Evolutionary conservation across 2,797 vertebrate species (phyloP).

Genomic region (Acipenser ruthenus): DNA sequence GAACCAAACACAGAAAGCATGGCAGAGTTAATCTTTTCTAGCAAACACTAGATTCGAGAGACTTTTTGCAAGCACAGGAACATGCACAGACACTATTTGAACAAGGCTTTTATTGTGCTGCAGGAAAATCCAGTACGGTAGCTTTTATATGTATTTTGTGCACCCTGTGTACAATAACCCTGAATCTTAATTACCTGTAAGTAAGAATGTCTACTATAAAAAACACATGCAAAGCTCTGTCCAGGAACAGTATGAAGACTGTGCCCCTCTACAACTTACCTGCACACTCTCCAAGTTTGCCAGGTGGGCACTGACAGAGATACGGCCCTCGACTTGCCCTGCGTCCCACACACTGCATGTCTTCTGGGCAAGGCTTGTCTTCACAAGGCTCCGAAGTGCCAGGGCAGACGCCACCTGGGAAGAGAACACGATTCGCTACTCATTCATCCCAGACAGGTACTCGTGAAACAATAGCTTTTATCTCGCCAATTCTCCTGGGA

Average conservation of each 20-base stretch:
- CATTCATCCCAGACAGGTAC: neutral
- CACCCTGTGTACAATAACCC: too few species aligned
- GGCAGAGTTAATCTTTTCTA: too few species aligned
- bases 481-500: too few species aligned
- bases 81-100: neutral
- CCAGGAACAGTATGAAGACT: neutral
- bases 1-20: too few species aligned
- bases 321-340: constrained; percentile 75
- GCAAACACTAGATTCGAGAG: too few species aligned
- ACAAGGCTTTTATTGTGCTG: neutral
- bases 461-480: too few species aligned
- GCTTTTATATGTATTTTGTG: too few species aligned
- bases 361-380: constrained; percentile 82
- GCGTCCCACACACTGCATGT: constrained; percentile 89
- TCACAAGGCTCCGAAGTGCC: constrained; percentile 72
- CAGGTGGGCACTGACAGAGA: constrained; percentile 88
- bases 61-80: neutral
- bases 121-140: too few species aligned
- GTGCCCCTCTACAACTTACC: constrained; percentile 43
- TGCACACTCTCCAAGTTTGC: constrained; percentile 92
- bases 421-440: neutral
- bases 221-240: too few species aligned
- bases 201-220: too few species aligned
- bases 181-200: too few species aligned
- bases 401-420: constrained; percentile 76